Percentiles rank a stretch among this genome's conserved stretches.
Conservation (phyloP, 92 coral and sea anemone genomes). For the Epizoanthus rinbou region DNA sequence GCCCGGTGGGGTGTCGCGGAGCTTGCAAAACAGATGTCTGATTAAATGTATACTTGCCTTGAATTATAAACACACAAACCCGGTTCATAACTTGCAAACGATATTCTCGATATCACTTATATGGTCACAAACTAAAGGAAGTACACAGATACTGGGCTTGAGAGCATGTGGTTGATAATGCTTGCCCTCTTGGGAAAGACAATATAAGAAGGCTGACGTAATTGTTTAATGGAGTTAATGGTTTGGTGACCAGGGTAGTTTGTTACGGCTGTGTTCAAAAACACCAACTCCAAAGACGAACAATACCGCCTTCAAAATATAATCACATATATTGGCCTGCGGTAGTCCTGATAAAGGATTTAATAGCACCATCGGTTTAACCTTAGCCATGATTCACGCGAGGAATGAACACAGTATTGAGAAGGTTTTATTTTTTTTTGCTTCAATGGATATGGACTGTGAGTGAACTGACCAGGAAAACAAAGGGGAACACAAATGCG, state of each 20-base stretch:
- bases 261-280: conserved; percentile 13
- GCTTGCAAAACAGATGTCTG: conserved; percentile 81
- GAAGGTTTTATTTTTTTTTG: not conserved
- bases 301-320: conserved; percentile 34
- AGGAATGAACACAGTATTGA: conserved; percentile 27
- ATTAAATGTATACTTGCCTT: conserved; percentile 49
- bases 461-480: conserved; percentile 33
- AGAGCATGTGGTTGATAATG: conserved; percentile 33
- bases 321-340: conserved; percentile 40
- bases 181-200: conserved; percentile 28
- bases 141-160: conserved; percentile 41
- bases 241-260: conserved; percentile 19
- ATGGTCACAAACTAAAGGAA: conserved; percentile 47
- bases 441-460: conserved; percentile 34
- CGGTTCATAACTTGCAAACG: conserved; percentile 11
- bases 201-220: conserved; percentile 42
- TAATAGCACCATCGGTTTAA: conserved; percentile 19
- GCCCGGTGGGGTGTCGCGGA: conserved; percentile 80
- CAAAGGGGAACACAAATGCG: conserved; percentile 29
- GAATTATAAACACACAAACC: conserved; percentile 46
- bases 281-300: conserved; percentile 4
- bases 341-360: conserved; percentile 33
- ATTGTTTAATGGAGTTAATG: conserved; percentile 39
- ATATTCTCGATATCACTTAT: conserved; percentile 43
- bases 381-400: not conserved